Percentiles rank a stretch among this genome's conserved stretches.
These are phyloP conservation scores for Rissa tridactyla DNA, from an alignment of 2,113 vertebrate species.

Conservation along the genomic window DNA sequence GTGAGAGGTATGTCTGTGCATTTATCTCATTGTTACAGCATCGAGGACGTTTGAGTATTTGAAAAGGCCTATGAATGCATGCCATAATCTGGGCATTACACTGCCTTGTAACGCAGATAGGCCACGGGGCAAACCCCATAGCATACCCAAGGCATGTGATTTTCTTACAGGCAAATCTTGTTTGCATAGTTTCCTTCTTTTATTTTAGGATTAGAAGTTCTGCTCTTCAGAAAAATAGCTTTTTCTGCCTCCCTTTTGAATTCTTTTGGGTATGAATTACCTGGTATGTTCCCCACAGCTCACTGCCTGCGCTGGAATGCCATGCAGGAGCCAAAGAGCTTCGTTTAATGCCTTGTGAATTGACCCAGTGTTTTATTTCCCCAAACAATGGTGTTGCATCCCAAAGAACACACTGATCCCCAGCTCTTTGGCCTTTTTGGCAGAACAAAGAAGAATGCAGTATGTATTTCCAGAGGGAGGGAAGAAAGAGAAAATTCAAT, in stretches of 20 bases:
- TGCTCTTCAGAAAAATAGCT: not conserved
- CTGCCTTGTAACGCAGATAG: not conserved
- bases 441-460: not conserved
- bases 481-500: not conserved
- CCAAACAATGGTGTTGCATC: not conserved
- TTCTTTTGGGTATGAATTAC: constrained; percentile 9
- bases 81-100: not conserved
- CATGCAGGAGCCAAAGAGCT: not conserved
- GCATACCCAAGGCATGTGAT: not conserved
- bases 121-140: not conserved
- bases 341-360: not conserved
- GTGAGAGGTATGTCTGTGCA: not conserved
- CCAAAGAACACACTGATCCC: not conserved
- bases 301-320: not conserved
- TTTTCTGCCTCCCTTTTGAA: not conserved
- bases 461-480: not conserved
- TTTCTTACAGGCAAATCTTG: constrained; percentile 20
- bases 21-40: not conserved
- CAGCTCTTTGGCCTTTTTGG: not conserved
- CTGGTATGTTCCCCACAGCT: not conserved
- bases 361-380: not conserved
- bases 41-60: not conserved
- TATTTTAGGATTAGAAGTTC: constrained; percentile 29
- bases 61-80: not conserved
- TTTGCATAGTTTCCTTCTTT: constrained; percentile 40